Evolutionary conservation across 37 sponge, comb jelly and placozoan genomes (phyloP), one percentile per base, ranked within the genome.

Genomic region (Chondrosia reniformis): DNA sequence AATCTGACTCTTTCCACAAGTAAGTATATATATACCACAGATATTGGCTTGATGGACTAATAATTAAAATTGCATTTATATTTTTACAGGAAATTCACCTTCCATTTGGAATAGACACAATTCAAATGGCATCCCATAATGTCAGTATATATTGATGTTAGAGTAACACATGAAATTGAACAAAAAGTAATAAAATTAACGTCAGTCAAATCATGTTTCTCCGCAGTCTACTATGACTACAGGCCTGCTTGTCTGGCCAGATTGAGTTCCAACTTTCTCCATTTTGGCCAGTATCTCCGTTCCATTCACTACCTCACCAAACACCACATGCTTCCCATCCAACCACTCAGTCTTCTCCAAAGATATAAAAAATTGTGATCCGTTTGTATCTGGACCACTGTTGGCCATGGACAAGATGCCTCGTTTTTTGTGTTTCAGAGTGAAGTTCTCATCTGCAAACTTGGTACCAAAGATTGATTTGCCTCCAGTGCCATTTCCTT

Each of bases 271-370:
- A 77, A 83, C 82, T 43, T 89, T 92, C 45, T 95, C 97, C 92
- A 96, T 93, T 37, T 87, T 83, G 28, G 87, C 61, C 31, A 96
- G 79, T 39, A 93, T 85, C 31, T 87, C 90, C 84, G 92, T 89
- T 6, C 97, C 97, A 37, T 96, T 89, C 21, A 72, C 37, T 13
- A 99, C 96, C 59, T 88, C 79, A 3, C 99, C 99, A 89, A 99
- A 99, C 62, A 99, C 99, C 1, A 99, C 99, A 78, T 99, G 99
- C 83, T 98, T 98, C 31, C 89, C 91, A 83, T 96, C 94, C 75
- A 93, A 54, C 94, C 94, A 96, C 3, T 87, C 88, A 0, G 94
- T 87, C 69, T 90, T 93, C 25, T 83, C 94, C 6, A 77, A 69
- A 62, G 86, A 83, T 9, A 96, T 80, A 33, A 96, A 96, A 66